These are phyloP conservation scores for Xenus cinereus DNA, from an alignment of 2,113 vertebrate genomes.

Conservation along the genomic window DNA sequence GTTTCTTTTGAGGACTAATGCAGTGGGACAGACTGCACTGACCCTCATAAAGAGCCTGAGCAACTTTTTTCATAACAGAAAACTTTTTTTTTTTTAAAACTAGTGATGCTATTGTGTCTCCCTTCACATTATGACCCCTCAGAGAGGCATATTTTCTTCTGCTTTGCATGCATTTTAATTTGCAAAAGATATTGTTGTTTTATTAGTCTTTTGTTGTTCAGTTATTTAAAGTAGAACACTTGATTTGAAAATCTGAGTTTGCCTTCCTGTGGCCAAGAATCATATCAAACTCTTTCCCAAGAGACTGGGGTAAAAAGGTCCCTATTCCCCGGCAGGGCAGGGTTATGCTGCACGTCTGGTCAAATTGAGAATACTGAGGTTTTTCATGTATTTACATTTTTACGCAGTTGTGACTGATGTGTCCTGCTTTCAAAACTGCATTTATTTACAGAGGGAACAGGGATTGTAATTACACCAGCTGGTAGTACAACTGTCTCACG, in stretches of 20 bases:
- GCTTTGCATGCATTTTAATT: background rate
- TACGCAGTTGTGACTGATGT: background rate
- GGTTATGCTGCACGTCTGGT: background rate
- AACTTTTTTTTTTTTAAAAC: background rate
- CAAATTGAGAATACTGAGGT: background rate
- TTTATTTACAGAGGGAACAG: background rate
- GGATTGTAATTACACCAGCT: background rate
- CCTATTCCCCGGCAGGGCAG: background rate
- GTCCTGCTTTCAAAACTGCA: background rate
- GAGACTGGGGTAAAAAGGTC: background rate
- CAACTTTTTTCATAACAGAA: background rate
- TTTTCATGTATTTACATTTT: background rate
- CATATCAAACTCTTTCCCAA: background rate
- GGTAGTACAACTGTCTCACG: background rate
- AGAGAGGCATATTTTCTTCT: background rate
- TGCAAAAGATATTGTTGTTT: background rate
- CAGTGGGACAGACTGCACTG: constrained; percentile 35
- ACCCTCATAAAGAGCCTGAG: constrained; percentile 6
- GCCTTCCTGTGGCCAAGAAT: background rate
- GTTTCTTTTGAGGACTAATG: constrained; percentile 42
- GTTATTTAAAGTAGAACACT: background rate
- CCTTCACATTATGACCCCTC: background rate
- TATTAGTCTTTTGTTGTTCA: background rate
- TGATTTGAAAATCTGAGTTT: background rate
- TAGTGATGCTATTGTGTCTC: background rate